A percentile compares a stretch with the other conserved stretches of the same genome.
These are phyloP conservation scores for Harpalus rubripes DNA, from an alignment of 2,888 invertebrate species.

Conservation along the genomic window DNA sequence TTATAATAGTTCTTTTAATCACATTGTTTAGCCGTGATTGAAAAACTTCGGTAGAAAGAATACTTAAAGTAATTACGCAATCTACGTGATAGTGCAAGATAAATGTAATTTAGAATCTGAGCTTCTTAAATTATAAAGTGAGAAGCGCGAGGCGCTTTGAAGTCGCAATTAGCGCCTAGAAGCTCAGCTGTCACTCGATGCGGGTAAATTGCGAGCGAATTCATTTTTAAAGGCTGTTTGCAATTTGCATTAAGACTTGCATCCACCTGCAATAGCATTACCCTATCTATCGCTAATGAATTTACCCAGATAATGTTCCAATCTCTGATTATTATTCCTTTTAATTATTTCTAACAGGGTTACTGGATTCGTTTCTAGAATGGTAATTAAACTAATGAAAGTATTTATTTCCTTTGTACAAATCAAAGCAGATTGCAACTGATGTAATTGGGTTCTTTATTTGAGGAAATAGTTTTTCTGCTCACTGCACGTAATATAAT, in stretches of 20 bases:
- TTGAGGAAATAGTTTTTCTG: conserved; percentile 3
- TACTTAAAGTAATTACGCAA: conserved; percentile 21
- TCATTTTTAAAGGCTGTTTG: conserved; percentile 49
- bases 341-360: conserved; percentile 42
- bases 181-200: conserved; percentile 11
- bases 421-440: not conserved
- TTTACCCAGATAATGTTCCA: conserved; percentile 20
- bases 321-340: conserved; percentile 44
- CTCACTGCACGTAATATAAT: not conserved
- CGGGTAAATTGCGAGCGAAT: conserved; percentile 32
- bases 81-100: conserved; percentile 31
- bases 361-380: not conserved
- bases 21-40: conserved; percentile 3
- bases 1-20: conserved; percentile 1
- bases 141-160: conserved; percentile 34
- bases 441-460: not conserved
- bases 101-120: conserved; percentile 46
- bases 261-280: conserved; percentile 14
- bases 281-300: conserved; percentile 27
- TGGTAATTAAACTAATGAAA: conserved; percentile 36
- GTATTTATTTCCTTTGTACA: conserved; percentile 37
- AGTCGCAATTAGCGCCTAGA: conserved; percentile 42
- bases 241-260: conserved; percentile 26
- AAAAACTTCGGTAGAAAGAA: conserved; percentile 26
- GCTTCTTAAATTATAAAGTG: conserved; percentile 40